Percentiles rank a stretch among this genome's conserved stretches.
Evolutionary conservation across 2,113 vertebrate species (phyloP).

Genomic region (Semnopithecus entellus): DNA sequence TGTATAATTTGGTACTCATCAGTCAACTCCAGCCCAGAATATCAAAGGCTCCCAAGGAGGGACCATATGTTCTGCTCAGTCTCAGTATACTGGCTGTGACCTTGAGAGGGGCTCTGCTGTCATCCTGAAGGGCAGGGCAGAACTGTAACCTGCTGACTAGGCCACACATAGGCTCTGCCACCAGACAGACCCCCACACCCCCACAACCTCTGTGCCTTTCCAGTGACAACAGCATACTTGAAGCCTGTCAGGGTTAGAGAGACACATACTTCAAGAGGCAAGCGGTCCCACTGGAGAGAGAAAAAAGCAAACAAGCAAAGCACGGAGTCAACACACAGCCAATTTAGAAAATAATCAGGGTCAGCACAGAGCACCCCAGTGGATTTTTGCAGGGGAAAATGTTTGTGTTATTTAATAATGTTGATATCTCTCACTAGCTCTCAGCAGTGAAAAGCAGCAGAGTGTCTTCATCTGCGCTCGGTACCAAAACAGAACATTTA

Average conservation of each 20-base stretch:
- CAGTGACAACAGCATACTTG: not conserved
- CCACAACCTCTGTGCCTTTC: fast-evolving
- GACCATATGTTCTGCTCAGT: not conserved
- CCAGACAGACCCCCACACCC: not conserved
- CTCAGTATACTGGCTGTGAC: not conserved
- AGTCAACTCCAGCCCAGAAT: not conserved
- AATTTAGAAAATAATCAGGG: not conserved
- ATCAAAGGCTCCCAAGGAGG: not conserved
- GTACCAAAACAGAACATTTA: slow-evolving; percentile 57
- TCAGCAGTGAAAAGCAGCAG: not conserved
- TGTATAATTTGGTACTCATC: not conserved
- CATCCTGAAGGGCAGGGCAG: not conserved
- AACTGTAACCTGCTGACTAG: not conserved
- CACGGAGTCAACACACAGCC: not conserved
- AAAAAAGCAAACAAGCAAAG: not conserved
- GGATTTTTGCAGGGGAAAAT: slow-evolving; percentile 11
- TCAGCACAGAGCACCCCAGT: not conserved
- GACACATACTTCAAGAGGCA: not conserved
- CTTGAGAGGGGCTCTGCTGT: not conserved
- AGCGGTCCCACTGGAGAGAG: not conserved
- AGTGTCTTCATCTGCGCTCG: not conserved
- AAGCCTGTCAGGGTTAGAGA: not conserved
- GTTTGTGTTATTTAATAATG: slow-evolving; percentile 34
- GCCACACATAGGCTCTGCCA: not conserved
- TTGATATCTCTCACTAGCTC: not conserved